Base-by-base conservation (phyloP, 2,797 vertebrate genomes). In the Chlorospingus semifuscus region DNA sequence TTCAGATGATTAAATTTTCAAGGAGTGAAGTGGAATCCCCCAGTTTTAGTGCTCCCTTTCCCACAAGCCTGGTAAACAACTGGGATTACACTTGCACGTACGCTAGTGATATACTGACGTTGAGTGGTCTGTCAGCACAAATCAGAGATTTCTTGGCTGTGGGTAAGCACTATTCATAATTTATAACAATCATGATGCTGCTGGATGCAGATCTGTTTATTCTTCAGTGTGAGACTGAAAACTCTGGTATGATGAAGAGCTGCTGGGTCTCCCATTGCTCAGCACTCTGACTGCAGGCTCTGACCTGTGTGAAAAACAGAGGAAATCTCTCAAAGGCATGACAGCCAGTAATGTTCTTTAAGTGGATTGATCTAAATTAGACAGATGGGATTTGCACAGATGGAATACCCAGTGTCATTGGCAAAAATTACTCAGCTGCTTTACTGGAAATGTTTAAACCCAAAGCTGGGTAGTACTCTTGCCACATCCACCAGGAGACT, bases 331-430 rank as follows among this genome's bases (percentile, higher is more conserved):
- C 32, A 17, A 47, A 88, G 72, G n/a, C 56, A 9, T 19, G 57
- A 55, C 57, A 94, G 68, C 23, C 39, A 64, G 50, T 23, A 59
- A 65, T 44, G 49, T 53, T 85, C 56, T 83, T 70, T 49, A 77
- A 57, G 22, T 42, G 86, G 57, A 61, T 66, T 85, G 65, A 81
- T 94, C 57, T 81, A 70, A 91, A 86, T 88, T 44, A 78, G 68
- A 59, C 63, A 89, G 85, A 57, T 91, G 75, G 41, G 61, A 83
- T 83, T 91, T 96, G 72, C 82, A 86, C 65, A 91, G 87, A 77
- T 83, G 79, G 71, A 63, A 64, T 64, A 81, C 39, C 84, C 56
- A 20, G 30, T 0, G 0, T 55, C 53, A 72, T 0, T 89, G 63
- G 53, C 36, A 94, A 59, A 91, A 81, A 55, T 63, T 7, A 57